Evolutionary conservation across 1,140 invertebrate species (phyloP), one percentile per base, ranked within the genome.

Genomic region (Cyrtorhinus lividipennis): DNA sequence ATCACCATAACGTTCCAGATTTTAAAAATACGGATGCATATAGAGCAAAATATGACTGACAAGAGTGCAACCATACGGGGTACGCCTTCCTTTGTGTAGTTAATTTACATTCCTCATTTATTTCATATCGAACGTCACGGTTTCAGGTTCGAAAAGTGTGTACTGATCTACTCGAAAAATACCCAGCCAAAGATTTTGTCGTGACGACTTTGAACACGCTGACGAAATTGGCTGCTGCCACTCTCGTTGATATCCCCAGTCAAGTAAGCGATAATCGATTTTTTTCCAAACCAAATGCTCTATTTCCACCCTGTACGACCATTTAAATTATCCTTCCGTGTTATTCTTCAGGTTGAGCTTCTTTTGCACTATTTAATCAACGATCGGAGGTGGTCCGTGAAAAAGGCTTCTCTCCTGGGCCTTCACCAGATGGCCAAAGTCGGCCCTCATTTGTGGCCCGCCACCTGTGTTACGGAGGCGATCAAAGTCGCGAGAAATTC

Each of bases 171-270:
- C 72, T 98, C 44, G 83, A 85, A 27, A 87, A 83, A 72, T 95
- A 95, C 76, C 92, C 93, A 10, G 85, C 88, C 0, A 81, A 87
- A 63, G 88, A 89, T 72, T 94, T 95, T 73, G 86, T 95, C 0
- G 76, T 87, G 15, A 85, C 90, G 2, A 93, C 88, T 56, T 78
- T 98, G 12, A 84, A 87, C 67, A 90, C 93, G 0, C 78, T 97
- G 24, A 95, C 92, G 0, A 84, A 90, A 62, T 77, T 98, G 24
- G 88, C 93, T 18, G 82, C 84, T 1, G 83, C 88, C 23, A 95
- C 92, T n/a, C 77, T 96, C 10, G 84, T 93, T 0, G 87, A 94
- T 75, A 86, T 97, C 56, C 88, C 91, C 8, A 83, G 85, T 67
- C 95, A 96, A 78, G 88, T 93, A 60, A 74, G 70, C 20, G 12